phyloP scores from a whole-genome alignment of 2,797 vertebrate genomes.

The Erpetoichthys calabaricus region DNA sequence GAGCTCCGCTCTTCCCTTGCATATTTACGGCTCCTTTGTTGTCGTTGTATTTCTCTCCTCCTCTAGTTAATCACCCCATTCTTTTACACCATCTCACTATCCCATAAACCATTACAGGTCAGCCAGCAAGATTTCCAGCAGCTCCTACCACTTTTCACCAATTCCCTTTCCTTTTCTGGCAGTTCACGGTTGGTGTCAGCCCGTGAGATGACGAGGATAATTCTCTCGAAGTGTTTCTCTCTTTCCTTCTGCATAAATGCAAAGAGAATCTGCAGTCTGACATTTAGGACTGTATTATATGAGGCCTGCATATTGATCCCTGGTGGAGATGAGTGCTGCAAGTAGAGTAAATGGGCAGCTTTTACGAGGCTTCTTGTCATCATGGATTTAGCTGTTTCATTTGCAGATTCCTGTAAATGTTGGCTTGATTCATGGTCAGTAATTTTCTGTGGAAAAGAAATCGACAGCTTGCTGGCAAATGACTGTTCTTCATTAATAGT shows the following conservation, averaged over 20 bases:
- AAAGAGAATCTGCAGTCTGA: constrained; percentile 40
- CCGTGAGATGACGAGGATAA: constrained; percentile 19
- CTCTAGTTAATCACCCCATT: background rate
- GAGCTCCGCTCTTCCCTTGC: too few species aligned
- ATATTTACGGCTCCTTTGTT: too few species aligned
- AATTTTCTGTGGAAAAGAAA: constrained; percentile 51
- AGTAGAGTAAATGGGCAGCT: constrained; percentile 50
- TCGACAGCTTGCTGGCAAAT: constrained; percentile 39
- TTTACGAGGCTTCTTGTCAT: constrained; percentile 63
- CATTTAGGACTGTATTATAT: constrained; percentile 50
- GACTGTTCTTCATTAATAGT: constrained; percentile 52
- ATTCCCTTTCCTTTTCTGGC: constrained; percentile 22
- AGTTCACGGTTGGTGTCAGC: constrained; percentile 22
- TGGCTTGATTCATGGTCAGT: constrained; percentile 66
- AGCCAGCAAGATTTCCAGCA: constrained; percentile 11
- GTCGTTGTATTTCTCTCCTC: too few species aligned
- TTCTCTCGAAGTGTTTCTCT: constrained; percentile 4
- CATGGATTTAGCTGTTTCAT: constrained; percentile 70
- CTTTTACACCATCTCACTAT: constrained; percentile 1
- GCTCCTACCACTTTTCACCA: background rate
- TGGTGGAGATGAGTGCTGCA: constrained; percentile 41
- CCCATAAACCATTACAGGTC: constrained; percentile 5
- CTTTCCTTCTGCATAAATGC: constrained; percentile 38
- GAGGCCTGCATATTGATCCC: constrained; percentile 55
- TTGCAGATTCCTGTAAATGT: constrained; percentile 66